Evolutionary conservation across 2,113 vertebrate species (phyloP).

Genomic region (Solea senegalensis): DNA sequence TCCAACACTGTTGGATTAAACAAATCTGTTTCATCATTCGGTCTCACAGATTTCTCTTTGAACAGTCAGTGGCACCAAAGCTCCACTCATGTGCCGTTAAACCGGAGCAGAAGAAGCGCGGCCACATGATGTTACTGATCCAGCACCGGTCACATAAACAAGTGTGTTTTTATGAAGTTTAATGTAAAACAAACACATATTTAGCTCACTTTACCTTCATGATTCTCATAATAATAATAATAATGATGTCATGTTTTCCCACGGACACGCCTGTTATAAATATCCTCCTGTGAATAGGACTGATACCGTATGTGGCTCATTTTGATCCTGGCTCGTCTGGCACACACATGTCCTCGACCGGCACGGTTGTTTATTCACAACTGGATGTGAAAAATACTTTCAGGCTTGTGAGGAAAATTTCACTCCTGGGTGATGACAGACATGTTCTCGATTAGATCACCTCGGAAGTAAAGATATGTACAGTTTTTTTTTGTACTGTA

Average conservation of each 20-base stretch:
- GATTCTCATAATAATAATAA: not conserved
- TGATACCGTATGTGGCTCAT: conserved; percentile 18
- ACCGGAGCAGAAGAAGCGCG: no score
- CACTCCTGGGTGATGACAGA: conserved; percentile 38
- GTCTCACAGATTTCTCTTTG: no score
- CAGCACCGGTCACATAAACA: no score
- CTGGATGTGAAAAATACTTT: conserved; percentile 58
- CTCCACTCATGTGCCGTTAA: no score
- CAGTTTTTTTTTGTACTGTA: not conserved
- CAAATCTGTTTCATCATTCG: no score
- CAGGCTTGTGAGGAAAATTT: conserved; percentile 55
- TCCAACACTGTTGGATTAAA: no score
- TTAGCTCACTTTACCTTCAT: no score
- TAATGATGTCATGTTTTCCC: not conserved
- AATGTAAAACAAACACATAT: no score
- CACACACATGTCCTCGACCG: not conserved
- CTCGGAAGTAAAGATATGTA: conserved; percentile 4
- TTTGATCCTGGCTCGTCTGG: conserved; percentile 57
- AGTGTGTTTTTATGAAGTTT: no score
- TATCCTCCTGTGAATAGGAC: conserved; percentile 53
- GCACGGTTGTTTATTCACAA: conserved; percentile 38
- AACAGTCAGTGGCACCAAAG: no score
- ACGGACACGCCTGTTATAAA: conserved; percentile 38
- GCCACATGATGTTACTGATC: no score
- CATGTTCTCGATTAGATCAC: not conserved